Conservation (phyloP, 2,113 vertebrate genomes). For the Galemys pyrenaicus region DNA sequence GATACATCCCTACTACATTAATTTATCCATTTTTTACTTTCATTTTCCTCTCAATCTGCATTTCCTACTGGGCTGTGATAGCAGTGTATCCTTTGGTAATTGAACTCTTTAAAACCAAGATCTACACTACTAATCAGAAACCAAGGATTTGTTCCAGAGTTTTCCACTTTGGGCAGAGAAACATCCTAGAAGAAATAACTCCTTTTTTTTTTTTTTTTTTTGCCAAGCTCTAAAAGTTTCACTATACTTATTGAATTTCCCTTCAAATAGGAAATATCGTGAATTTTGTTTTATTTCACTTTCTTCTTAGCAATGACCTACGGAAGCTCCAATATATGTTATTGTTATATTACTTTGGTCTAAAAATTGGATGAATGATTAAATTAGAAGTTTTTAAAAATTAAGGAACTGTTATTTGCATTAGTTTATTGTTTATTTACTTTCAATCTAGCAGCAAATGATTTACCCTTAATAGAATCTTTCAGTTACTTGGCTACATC, state of each 20-base stretch:
- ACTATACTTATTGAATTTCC: background rate
- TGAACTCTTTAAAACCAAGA: background rate
- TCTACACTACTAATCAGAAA: background rate
- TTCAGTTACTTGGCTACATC: constrained; percentile 95
- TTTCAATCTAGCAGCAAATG: constrained; percentile 21
- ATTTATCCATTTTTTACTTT: constrained; percentile 96
- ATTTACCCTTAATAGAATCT: constrained; percentile 83
- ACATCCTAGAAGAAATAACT: background rate
- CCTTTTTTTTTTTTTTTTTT: background rate
- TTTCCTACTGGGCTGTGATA: constrained; percentile 94
- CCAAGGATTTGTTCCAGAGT: background rate
- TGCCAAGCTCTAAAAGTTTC: background rate
- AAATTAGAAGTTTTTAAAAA: background rate
- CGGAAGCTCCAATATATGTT: background rate
- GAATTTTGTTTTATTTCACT: constrained; percentile 18
- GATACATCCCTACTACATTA: constrained; percentile 93
- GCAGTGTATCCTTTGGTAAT: constrained; percentile 94
- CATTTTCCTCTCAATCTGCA: constrained; percentile 92
- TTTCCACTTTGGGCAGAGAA: background rate
- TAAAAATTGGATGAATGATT: background rate
- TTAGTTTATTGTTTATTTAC: constrained; percentile 25
- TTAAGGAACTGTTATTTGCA: background rate
- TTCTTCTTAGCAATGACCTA: background rate
- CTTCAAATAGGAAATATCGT: background rate
- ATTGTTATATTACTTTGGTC: background rate